Conservation (phyloP, 2,888 invertebrate species). For the Rotaria sp. region DNA sequence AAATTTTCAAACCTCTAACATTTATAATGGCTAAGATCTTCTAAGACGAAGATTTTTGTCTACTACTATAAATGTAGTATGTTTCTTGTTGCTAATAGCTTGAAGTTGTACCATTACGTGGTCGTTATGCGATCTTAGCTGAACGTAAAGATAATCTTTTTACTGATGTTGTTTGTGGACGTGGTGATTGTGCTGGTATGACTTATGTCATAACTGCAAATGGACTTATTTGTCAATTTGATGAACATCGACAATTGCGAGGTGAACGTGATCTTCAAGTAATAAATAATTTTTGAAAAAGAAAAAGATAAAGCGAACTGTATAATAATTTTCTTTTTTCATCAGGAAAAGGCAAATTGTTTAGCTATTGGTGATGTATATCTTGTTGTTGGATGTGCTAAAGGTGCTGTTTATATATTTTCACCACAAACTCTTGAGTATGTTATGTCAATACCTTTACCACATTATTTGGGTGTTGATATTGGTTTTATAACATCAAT, state of each 20-base stretch:
- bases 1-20: too few relatives aligned
- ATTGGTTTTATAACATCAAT: conserved; percentile 60
- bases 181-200: conserved; percentile 71
- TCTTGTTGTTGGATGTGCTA: conserved; percentile 61
- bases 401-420: conserved; percentile 61
- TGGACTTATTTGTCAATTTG: conserved; percentile 89
- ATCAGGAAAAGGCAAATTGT: conserved; percentile 41
- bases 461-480: conserved; percentile 87
- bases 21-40: too few relatives aligned
- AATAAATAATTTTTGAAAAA: neutral
- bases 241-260: conserved; percentile 79
- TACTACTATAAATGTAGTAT: too few relatives aligned
- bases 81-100: conserved; percentile 41
- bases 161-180: conserved; percentile 87
- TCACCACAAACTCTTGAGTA: conserved; percentile 53
- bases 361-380: conserved; percentile 29
- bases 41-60: too few relatives aligned
- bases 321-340: neutral
- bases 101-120: conserved; percentile 58
- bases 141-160: conserved; percentile 95
- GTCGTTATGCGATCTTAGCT: conserved; percentile 88
- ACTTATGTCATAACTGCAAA: conserved; percentile 88
- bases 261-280: conserved; percentile 68
- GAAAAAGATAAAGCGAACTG: neutral
- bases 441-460: conserved; percentile 59